These are phyloP conservation scores for Cataglyphis rosenhaueri DNA, from an alignment of 2,888 invertebrate species.

Conservation along the genomic window DNA sequence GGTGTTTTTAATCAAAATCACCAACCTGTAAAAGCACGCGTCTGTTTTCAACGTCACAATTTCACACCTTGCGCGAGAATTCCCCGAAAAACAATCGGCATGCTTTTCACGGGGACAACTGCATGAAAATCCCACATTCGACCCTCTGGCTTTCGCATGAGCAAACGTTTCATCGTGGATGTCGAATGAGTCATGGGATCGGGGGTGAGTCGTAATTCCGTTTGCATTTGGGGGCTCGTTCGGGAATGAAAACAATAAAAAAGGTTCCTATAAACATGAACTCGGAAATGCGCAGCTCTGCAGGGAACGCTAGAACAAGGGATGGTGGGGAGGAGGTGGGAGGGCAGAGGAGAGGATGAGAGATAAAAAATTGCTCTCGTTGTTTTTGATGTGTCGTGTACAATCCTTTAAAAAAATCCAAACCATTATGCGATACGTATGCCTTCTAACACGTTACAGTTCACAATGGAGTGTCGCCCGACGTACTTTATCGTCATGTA, in stretches of 20 bases:
- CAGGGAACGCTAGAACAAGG: conserved; percentile 27
- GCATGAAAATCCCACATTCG: conserved; percentile 51
- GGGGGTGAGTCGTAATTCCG: conserved; percentile 54
- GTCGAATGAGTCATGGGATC: conserved; percentile 55
- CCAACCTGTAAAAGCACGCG: conserved; percentile 25
- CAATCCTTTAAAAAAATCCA: conserved; percentile 33
- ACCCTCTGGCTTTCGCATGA: conserved; percentile 45
- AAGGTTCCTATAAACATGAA: conserved; percentile 46
- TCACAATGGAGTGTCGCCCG: conserved; percentile 35
- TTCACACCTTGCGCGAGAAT: conserved; percentile 48
- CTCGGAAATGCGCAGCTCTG: conserved; percentile 38
- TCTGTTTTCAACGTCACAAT: conserved; percentile 36
- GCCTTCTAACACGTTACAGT: conserved; percentile 39
- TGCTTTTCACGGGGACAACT: conserved; percentile 41
- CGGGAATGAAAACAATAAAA: conserved; percentile 52
- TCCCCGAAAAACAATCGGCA: conserved; percentile 51
- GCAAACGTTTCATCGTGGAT: conserved; percentile 52
- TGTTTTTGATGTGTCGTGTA: conserved; percentile 40
- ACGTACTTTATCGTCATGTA: conserved; percentile 42
- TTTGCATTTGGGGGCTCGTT: conserved; percentile 54
- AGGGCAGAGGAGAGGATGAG: not conserved
- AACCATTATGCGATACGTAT: conserved; percentile 48
- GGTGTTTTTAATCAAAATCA: conserved; percentile 36
- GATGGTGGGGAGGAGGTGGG: not conserved
- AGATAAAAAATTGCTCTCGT: conserved; percentile 43